Evolutionary conservation across 1,140 invertebrate genomes (phyloP), one percentile per base, ranked within the genome.

Genomic region (Drosophila sechellia): DNA sequence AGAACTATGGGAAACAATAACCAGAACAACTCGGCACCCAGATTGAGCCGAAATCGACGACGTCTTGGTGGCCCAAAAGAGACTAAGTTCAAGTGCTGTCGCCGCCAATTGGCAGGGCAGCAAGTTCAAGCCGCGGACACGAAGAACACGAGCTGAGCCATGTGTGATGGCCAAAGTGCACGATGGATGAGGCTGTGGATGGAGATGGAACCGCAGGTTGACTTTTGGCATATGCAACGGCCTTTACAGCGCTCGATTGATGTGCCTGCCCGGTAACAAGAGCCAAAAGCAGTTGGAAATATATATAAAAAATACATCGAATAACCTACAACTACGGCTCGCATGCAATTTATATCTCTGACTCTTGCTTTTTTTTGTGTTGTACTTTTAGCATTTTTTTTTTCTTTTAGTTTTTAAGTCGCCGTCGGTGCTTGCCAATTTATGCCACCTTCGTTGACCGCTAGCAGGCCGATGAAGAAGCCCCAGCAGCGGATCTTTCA

Each of bases 221-320:
- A 87, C 84, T 80, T 79, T 87, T 87, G 85, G 81, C 84, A 87
- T 87, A 90, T 87, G 68, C 79, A 80, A 77, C 85, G 84, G 85
- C 84, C 84, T 87, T 90, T 87, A 65, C 66, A 79, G 55, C 59
- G 52, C 60, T 74, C 75, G 79, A 84, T 84, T 87, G 79, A 83
- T 83, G 79, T 87, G 65, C 68, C 63, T 66, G 72, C 60, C 55
- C 77, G 53, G 75, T 83, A 68, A 68, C 73, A 71, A 64, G 65
- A 58, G 55, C 40, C 54, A 68, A 63, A 53, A 69, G 42, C 55
- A 71, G 77, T 43, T 69, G 55, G 60, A 68, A 79, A 76, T 54
- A 42, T 53, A 63, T 43, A 59, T 40, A 54, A 69, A 66, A 55
- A 61, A 79, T 45, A 72, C 68, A 53, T 61, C 49, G 46, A 77